phyloP scores from a whole-genome alignment of 2,797 vertebrate species.

The Peromyscus nudipes region DNA sequence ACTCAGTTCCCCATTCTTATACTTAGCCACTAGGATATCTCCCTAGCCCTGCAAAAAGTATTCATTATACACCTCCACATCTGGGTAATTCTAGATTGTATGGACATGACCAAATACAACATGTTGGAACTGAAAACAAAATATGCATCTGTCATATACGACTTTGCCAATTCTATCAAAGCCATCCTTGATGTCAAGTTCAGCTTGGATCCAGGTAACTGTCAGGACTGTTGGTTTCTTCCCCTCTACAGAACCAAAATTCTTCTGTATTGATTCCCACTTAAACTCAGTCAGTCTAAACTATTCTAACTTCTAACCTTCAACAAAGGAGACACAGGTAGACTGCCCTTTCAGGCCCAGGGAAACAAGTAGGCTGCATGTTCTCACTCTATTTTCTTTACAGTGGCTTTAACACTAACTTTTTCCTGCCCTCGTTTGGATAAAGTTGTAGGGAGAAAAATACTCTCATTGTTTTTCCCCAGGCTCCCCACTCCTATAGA shows the following conservation, averaged over 20 bases:
- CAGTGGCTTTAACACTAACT: neutral
- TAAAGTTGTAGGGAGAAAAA: neutral
- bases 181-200: neutral
- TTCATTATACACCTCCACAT: neutral
- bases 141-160: neutral
- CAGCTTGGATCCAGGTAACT: neutral
- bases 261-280: neutral
- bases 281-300: neutral
- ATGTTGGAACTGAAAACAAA: neutral
- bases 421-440: neutral
- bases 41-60: neutral
- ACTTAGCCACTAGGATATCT: neutral
- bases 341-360: neutral
- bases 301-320: neutral
- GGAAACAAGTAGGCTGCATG: neutral
- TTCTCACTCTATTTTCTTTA: neutral
- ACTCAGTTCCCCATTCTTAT: neutral
- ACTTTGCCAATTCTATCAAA: neutral
- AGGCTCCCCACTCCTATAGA: neutral
- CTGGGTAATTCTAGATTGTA: neutral
- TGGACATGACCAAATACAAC: neutral
- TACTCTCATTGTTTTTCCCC: neutral
- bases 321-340: neutral
- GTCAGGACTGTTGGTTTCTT: slow-evolving; percentile 16
- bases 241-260: neutral